Percentiles rank a stretch among this genome's conserved stretches.
Conservation (phyloP, 2,888 invertebrate species). For the Phrixothrix hirtus region DNA sequence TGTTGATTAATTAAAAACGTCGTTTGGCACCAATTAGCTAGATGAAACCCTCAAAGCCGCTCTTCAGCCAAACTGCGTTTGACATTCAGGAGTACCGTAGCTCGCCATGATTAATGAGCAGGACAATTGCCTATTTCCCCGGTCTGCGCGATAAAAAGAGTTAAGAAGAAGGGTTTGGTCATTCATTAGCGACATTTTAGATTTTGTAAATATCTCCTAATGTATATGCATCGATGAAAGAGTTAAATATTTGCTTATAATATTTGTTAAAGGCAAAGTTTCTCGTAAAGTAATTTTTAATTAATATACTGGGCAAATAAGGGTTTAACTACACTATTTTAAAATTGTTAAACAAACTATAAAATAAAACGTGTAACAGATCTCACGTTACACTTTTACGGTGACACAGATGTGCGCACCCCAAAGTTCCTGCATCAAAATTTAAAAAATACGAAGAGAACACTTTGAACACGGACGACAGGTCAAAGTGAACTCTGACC, state of each 20-base stretch:
- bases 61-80: constrained; percentile 56
- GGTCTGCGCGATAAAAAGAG: constrained; percentile 38
- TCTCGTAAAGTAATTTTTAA: constrained; percentile 28
- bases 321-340: constrained; percentile 10
- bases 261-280: constrained; percentile 15
- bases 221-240: constrained; percentile 31
- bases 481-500: constrained; percentile 37
- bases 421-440: constrained; percentile 12
- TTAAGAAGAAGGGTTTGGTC: constrained; percentile 49
- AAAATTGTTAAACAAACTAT: constrained; percentile 2
- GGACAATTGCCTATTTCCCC: constrained; percentile 54
- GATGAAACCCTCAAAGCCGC: constrained; percentile 56
- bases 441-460: constrained; percentile 18
- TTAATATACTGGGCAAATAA: constrained; percentile 17
- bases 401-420: constrained; percentile 15
- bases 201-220: constrained; percentile 48
- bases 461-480: constrained; percentile 23
- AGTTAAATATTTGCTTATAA: constrained; percentile 25
- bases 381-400: constrained; percentile 18
- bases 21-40: constrained; percentile 57
- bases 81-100: constrained; percentile 56
- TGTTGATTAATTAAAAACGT: constrained; percentile 57
- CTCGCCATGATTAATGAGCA: constrained; percentile 56
- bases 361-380: constrained; percentile 6
- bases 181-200: constrained; percentile 51